phyloP scores from a whole-genome alignment of 2,888 invertebrate genomes.

The Dynastes hyllus region DNA sequence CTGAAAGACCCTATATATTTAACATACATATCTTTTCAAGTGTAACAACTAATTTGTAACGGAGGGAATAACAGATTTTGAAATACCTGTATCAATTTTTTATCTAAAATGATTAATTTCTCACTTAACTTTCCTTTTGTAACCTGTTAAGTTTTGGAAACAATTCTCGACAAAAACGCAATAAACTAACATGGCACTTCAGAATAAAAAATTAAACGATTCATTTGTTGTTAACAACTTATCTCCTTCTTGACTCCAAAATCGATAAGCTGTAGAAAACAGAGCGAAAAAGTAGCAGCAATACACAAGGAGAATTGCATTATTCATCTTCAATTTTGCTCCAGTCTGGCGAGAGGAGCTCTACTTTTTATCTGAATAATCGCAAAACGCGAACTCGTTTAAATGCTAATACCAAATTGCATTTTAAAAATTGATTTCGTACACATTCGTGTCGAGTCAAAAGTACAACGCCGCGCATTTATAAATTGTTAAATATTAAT shows the following conservation, averaged over 20 bases:
- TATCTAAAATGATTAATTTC: no score
- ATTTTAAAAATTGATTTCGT: slow-evolving; percentile 45
- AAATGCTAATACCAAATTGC: slow-evolving; percentile 43
- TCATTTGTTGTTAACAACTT: background rate
- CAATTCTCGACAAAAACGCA: no score
- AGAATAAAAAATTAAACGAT: background rate
- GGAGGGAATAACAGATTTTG: no score
- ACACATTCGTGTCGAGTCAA: background rate
- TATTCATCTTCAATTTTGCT: slow-evolving; percentile 42
- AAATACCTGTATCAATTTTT: no score
- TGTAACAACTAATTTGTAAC: no score
- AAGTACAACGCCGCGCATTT: background rate
- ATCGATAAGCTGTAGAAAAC: slow-evolving; percentile 2
- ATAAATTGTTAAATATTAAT: slow-evolving; percentile 38
- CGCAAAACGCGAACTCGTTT: slow-evolving; percentile 35
- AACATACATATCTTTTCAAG: no score
- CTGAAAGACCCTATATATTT: no score
- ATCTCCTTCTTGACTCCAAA: background rate
- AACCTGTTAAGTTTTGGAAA: no score
- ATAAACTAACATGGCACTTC: no score
- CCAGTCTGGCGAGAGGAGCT: background rate
- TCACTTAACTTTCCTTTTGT: no score
- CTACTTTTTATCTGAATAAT: slow-evolving; percentile 8
- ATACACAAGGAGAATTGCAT: slow-evolving; percentile 11
- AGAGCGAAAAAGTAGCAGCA: slow-evolving; percentile 22